Base-by-base conservation (phyloP, 2,113 vertebrate genomes). In the Phalacrocorax pelagicus region DNA sequence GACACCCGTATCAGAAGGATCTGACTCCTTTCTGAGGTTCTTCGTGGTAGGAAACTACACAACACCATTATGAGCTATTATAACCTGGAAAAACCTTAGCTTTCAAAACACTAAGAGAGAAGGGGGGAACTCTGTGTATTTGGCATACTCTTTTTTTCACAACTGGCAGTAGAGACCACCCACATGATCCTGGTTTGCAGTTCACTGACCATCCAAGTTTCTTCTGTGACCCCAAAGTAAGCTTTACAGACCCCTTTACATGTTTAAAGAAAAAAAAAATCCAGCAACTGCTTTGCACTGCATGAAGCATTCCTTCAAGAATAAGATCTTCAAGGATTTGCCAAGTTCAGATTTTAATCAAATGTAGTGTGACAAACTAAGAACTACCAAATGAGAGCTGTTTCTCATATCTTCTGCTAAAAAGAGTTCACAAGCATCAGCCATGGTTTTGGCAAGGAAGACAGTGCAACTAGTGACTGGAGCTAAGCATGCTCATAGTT, bases 81-180 rank as follows among this genome's bases (percentile, higher is more conserved):
- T 32, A 83, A 72, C 5, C 15, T 44, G 22, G n/a, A 79, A 93
- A 85, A 81, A 29, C 9, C 58, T 54, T 74, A 57, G 27, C 7
- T 58, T 83, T 91, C 42, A 63, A 65, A 92, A 73, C 20, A 26
- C 15, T 40, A 20, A 73, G 27, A 52, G 21, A 55, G 19, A 55
- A 49, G 5, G 1, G 5, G 26, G 10, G 29, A 78, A 51, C 7
- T n/a, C 5, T 52, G 47, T 58, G 87, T 72, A 95, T 96, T 46
- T 73, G 88, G 82, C 86, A 94, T 73, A 85, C 30, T 78, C 52
- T 91, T 95, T 95, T 96, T 97, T 97, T 91, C 22, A 10, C 11
- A 36, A 94, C 81, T 82, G 75, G 49, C 49, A 92, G 90, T 86
- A 95, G 78, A 94, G 58, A 91, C 47, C 71, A 88, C 59, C 19